Base-by-base conservation (phyloP, 2,888 invertebrate genomes). In the Spisula solida region DNA sequence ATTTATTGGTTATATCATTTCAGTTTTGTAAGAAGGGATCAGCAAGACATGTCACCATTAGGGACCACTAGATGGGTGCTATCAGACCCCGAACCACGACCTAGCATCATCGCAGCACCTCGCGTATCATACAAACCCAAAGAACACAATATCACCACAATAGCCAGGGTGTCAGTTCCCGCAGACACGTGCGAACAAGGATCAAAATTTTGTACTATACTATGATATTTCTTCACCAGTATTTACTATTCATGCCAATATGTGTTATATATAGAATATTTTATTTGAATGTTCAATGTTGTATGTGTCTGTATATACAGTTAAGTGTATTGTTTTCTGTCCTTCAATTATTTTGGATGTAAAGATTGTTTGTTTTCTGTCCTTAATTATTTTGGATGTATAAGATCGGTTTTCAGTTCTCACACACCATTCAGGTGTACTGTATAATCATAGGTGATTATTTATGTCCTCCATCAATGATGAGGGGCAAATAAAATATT, bases 91-190 rank as follows among this genome's bases (percentile, higher is more conserved):
- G 86, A 92, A 29, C 92, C 95, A 2, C 92, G 95, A 20, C 96
- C 96, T 41, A 93, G 93, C 41, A 91, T 95, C 29, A 91, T 93
- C 55, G 93, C 93, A 12, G 94, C 95, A 8, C 94, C 94, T 34
- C 88, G 91, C 14, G 88, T 94, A 41, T 81, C 93, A 1, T 93
- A 93, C 29, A 90, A 90, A 14, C 95, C 95, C 20, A 92, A 91
- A 60, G 94, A 94, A 86, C 93, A 94, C 48, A 75, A 75, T 75
- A 87, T 95, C 12, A 94, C 94, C 56, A 92, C 93, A 18, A 93
- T 95, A 55, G 95, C 94, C 25, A 92, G 94, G 70, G 94, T 96
- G 41, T 93, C 93, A n/a, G 92, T 94, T 82, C 95, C 95, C 25
- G 90, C 92, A 10, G 94, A 94, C n/a, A 93, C 88, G 83, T 95